Base-by-base conservation (phyloP, 2,888 invertebrate genomes). In the Yponomeuta malinellus region DNA sequence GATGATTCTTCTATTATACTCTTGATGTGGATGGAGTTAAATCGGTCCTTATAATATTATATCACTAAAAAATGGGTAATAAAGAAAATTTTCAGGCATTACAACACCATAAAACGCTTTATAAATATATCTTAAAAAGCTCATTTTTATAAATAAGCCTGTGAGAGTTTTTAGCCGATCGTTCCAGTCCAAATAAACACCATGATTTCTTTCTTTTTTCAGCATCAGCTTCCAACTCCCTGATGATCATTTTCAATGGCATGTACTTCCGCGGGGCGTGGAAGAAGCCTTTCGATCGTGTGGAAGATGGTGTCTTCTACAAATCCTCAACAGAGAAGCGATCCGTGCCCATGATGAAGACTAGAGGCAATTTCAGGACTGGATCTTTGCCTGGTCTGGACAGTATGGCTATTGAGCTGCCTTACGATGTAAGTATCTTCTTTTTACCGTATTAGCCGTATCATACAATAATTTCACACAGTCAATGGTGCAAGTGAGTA, bases 201-300 rank as follows among this genome's bases (percentile, higher is more conserved):
- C 10, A 59, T 64, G n/a, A 37, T 59, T 71, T 59, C 70, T 33
- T 69, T 75, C 73, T 48, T 23, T 10, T 81, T 86, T 12, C 78
- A 89, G 87, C 85, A 23, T 81, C 88, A 64, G 82, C 83, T 68
- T 81, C 92, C 0, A 93, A 94, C 64, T 94, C 95, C 0, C 88
- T 94, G 76, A 93, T 96, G 88, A 84, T 97, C 52, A 89, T 97
- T 69, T 95, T 96, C 76, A 96, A 96, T 77, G 96, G 95, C 0
- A 89, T 97, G 78, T 96, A 95, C 82, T 96, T 96, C 90, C 95
- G 95, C 74, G 96, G 96, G n/a, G 93, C 93, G 12, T 97, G 97
- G 97, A 93, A 94, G 73, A 91, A 93, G 43, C 90, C 94, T 0
- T 97, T 97, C 81, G 93, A 94, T 73, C 79, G 82, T 23, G 85